Conservation (phyloP, 2,888 invertebrate genomes). For the Mesochorus sp. region DNA sequence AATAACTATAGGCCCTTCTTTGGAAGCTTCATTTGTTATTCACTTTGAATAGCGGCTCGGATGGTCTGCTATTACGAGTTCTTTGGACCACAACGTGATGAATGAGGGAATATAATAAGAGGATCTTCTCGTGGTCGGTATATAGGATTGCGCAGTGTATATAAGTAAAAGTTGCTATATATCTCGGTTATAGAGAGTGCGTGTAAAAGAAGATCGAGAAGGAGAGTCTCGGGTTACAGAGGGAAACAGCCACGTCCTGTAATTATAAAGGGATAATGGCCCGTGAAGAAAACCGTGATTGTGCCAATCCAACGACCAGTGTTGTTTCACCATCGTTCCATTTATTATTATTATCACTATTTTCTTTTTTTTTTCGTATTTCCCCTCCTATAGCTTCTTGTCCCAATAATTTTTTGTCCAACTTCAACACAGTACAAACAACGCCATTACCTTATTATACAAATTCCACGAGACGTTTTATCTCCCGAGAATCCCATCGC, state of each 20-base stretch:
- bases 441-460: slow-evolving; percentile 38
- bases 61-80: slow-evolving; percentile 18
- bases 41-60: too few species aligned
- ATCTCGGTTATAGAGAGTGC: neutral
- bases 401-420: neutral
- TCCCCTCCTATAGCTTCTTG: neutral
- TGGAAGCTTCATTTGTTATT: too few species aligned
- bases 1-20: too few species aligned
- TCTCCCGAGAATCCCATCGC: slow-evolving; percentile 29
- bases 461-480: slow-evolving; percentile 39
- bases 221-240: slow-evolving; percentile 50
- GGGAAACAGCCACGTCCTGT: slow-evolving; percentile 67
- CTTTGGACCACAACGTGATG: slow-evolving; percentile 49
- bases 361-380: neutral
- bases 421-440: slow-evolving; percentile 2
- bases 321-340: slow-evolving; percentile 17
- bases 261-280: slow-evolving; percentile 68
- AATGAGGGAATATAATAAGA: slow-evolving; percentile 36
- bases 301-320: slow-evolving; percentile 58
- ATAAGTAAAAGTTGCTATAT: slow-evolving; percentile 8
- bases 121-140: slow-evolving; percentile 28
- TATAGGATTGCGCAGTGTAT: slow-evolving; percentile 40
- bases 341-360: too few species aligned
- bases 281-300: slow-evolving; percentile 64
- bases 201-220: slow-evolving; percentile 49